Conservation (phyloP, 2,888 invertebrate genomes). For the Lepidonotus clava region DNA sequence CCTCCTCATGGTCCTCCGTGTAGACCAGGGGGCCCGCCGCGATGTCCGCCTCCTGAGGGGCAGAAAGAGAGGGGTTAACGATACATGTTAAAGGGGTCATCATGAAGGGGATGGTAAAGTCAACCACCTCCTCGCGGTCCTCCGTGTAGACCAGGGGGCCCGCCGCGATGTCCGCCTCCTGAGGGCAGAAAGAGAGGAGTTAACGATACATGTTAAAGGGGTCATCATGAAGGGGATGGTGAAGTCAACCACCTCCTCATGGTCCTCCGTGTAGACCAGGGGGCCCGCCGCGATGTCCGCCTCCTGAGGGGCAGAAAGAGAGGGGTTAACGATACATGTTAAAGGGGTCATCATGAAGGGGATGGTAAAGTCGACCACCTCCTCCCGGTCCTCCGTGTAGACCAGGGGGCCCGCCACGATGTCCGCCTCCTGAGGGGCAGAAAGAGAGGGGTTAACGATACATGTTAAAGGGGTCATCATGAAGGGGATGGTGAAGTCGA, state of each 20-base stretch:
- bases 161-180: conserved; percentile 66
- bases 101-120: conserved; percentile 66
- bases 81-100: too few species aligned
- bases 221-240: conserved; percentile 65
- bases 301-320: conserved; percentile 58
- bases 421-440: conserved; percentile 63
- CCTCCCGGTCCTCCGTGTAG: conserved; percentile 56
- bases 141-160: conserved; percentile 63
- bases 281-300: conserved; percentile 66
- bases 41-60: conserved; percentile 64
- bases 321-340: not conserved
- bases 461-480: too few species aligned
- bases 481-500: conserved; percentile 66
- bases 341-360: conserved; percentile 65
- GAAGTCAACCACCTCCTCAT: conserved; percentile 62
- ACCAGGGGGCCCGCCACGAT: conserved; percentile 64
- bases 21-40: conserved; percentile 64
- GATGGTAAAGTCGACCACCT: conserved; percentile 64
- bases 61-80: not conserved
- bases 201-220: too few species aligned
- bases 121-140: conserved; percentile 57
- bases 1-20: conserved; percentile 55
- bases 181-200: not conserved
- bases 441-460: not conserved
- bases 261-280: conserved; percentile 59